A percentile compares a stretch with the other conserved stretches of the same genome.
phyloP scores from a whole-genome alignment of 2,888 invertebrate genomes.

The Sminthurides aquaticus region DNA sequence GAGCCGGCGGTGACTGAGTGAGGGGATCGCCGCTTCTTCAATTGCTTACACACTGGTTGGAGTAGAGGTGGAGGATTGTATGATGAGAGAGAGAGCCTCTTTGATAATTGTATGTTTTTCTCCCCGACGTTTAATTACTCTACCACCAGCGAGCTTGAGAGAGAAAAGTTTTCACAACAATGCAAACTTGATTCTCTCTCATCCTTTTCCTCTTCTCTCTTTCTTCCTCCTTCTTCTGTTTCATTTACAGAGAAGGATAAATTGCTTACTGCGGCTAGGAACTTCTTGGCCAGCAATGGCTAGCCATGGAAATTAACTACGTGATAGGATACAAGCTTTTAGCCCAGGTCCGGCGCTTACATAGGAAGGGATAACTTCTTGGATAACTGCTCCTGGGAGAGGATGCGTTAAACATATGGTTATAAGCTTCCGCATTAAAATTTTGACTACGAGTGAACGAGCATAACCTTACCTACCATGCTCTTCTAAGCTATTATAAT shows the following conservation, averaged over 20 bases:
- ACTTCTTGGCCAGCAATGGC: background rate
- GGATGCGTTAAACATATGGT: no score
- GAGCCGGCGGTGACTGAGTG: no score
- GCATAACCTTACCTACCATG: background rate
- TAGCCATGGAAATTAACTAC: background rate
- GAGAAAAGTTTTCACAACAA: background rate
- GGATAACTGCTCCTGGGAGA: no score
- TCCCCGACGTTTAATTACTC: constrained; percentile 20
- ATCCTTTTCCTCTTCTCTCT: background rate
- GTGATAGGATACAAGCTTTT: background rate
- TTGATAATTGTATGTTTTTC: constrained; percentile 8
- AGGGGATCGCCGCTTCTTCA: no score
- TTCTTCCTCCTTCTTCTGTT: background rate
- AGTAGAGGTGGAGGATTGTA: no score
- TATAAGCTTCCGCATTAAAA: constrained; percentile 23
- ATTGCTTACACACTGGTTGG: no score
- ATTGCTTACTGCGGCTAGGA: background rate
- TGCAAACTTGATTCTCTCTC: background rate
- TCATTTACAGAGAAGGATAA: constrained; percentile 11
- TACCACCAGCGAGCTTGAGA: background rate
- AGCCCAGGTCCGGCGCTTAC: background rate
- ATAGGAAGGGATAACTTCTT: no score
- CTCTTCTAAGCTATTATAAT: no score
- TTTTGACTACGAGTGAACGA: no score
- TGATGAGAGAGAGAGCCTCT: no score